These are phyloP conservation scores for Urocyon cinereoargenteus DNA, from an alignment of 2,797 vertebrate genomes.

Conservation along the genomic window DNA sequence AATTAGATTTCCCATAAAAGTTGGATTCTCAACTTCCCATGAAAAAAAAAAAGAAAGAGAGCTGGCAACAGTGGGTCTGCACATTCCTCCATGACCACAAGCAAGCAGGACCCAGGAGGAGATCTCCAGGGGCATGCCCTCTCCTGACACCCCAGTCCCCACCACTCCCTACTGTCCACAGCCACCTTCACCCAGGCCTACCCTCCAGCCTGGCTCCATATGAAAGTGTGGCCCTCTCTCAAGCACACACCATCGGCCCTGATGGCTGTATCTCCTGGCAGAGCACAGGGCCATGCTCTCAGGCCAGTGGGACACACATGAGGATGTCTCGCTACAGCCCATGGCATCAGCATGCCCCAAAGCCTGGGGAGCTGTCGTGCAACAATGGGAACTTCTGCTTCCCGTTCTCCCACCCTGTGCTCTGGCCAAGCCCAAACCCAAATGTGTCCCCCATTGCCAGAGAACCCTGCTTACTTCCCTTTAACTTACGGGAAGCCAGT, in stretches of 20 bases:
- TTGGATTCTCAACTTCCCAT: not conserved
- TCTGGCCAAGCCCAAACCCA: not conserved
- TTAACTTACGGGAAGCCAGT: not conserved
- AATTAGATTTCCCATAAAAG: conserved; percentile 42
- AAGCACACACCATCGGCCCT: not conserved
- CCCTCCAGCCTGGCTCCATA: not conserved
- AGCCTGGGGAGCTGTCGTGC: not conserved
- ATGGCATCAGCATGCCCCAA: accelerated
- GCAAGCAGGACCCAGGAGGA: not conserved
- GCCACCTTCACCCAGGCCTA: accelerated
- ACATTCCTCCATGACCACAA: not conserved
- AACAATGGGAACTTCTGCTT: not conserved
- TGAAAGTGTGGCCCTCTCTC: not conserved
- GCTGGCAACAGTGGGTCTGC: not conserved
- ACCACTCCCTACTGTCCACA: too few relatives aligned
- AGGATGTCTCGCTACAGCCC: accelerated
- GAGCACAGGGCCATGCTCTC: accelerated
- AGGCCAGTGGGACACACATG: not conserved
- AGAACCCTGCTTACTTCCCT: not conserved
- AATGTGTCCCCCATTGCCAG: not conserved
- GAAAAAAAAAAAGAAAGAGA: not conserved
- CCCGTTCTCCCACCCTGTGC: too few relatives aligned
- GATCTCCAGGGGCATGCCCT: accelerated
- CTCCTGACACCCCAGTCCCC: not conserved
- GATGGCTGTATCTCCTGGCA: not conserved